Percentiles rank a stretch among this genome's conserved stretches.
phyloP scores from a whole-genome alignment of 2,888 invertebrate species.

The Branchinecta sandiegonensis region DNA sequence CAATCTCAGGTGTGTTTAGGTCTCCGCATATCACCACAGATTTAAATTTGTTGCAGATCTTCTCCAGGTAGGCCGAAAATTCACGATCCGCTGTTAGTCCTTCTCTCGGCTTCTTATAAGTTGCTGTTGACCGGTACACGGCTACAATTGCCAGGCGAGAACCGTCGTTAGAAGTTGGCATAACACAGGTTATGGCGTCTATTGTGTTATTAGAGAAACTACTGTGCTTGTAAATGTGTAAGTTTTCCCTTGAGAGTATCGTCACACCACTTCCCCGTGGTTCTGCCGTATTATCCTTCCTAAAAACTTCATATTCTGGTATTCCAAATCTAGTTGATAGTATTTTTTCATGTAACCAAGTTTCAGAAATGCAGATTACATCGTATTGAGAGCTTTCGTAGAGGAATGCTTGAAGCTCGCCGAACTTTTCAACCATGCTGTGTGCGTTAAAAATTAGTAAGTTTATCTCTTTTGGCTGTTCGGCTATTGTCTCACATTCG shows the following conservation, averaged over 20 bases:
- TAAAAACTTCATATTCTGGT: conserved; percentile 14
- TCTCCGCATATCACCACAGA: not conserved
- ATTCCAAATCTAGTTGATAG: conserved; percentile 14
- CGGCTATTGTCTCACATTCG: not conserved
- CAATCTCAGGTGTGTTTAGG: not conserved
- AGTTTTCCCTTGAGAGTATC: conserved; percentile 14
- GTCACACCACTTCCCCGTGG: conserved; percentile 8
- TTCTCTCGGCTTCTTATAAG: too few species aligned
- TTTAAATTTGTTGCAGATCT: too few species aligned
- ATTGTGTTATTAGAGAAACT: conserved; percentile 11
- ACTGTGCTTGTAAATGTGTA: conserved; percentile 1
- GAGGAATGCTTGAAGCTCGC: conserved; percentile 14
- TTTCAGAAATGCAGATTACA: conserved; percentile 8
- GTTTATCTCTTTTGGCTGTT: conserved; percentile 8
- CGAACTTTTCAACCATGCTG: conserved; percentile 14
- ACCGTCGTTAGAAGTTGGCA: too few species aligned
- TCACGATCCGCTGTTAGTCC: too few species aligned
- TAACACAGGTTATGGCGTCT: conserved; percentile 2
- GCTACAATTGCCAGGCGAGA: too few species aligned
- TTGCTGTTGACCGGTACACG: too few species aligned
- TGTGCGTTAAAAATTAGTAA: conserved; percentile 3
- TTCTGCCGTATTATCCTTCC: conserved; percentile 8
- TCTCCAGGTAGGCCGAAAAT: too few species aligned
- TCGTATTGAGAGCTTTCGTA: conserved; percentile 8
- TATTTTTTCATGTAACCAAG: conserved; percentile 12